Evolutionary conservation across 2,888 invertebrate genomes (phyloP).

Genomic region (Ferdinandea cuprea): DNA sequence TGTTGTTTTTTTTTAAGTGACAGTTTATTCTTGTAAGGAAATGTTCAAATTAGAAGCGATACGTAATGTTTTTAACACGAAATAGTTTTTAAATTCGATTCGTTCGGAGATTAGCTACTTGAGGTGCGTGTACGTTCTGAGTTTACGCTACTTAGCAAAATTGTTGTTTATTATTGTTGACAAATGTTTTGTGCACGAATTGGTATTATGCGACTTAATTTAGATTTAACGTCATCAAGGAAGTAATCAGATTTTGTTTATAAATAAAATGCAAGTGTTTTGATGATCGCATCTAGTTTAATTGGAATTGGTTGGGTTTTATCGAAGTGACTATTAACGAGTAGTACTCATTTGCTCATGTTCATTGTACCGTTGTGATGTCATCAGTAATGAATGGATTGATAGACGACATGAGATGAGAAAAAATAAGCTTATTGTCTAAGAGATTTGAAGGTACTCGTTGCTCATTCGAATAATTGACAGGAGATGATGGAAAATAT

Average conservation of each 20-base stretch:
- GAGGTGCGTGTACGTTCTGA: neutral
- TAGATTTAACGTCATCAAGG: slow-evolving; percentile 2
- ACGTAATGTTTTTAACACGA: slow-evolving; percentile 1
- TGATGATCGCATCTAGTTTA: neutral
- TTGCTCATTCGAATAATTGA: no score
- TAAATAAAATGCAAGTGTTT: neutral
- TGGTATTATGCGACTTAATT: neutral
- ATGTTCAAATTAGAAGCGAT: slow-evolving; percentile 6
- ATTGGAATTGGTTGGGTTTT: neutral
- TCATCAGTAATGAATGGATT: slow-evolving; percentile 1
- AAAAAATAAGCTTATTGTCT: no score
- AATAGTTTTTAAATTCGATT: slow-evolving; percentile 20
- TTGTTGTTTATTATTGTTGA: neutral
- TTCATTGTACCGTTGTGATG: neutral
- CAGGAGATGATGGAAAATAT: no score
- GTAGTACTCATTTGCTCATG: no score
- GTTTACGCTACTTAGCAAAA: neutral
- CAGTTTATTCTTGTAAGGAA: slow-evolving; percentile 33
- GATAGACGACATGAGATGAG: no score
- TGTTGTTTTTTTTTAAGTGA: slow-evolving; percentile 30
- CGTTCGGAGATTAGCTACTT: slow-evolving; percentile 24
- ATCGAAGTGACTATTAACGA: no score
- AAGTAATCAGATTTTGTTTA: neutral
- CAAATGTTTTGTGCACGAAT: neutral
- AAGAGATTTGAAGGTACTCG: no score